phyloP scores from a whole-genome alignment of 2,888 invertebrate genomes.

The Harmothoe impar region DNA sequence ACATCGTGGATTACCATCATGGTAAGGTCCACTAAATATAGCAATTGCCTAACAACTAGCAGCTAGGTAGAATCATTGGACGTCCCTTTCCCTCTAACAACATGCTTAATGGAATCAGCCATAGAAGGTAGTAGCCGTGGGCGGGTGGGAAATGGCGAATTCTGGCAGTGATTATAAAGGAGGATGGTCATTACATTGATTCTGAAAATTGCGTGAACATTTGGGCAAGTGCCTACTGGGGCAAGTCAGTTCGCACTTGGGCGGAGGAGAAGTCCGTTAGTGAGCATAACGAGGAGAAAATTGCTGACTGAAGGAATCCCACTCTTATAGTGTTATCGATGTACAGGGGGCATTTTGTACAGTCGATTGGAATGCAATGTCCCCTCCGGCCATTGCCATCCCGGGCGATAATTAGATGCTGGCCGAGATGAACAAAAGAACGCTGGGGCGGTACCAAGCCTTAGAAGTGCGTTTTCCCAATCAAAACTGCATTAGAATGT shows the following conservation, averaged over 20 bases:
- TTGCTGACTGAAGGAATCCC: conserved; percentile 1
- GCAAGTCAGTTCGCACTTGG: neutral
- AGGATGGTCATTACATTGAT: conserved; percentile 35
- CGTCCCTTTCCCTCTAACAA: neutral
- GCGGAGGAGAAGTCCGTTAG: neutral
- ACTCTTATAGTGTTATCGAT: conserved; percentile 25
- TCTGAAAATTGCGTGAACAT: neutral
- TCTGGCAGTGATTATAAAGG: conserved; percentile 24
- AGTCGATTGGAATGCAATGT: conserved; percentile 35
- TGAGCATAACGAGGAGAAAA: neutral
- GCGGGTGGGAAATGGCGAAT: conserved; percentile 24
- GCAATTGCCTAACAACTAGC: neutral
- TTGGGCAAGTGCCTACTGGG: neutral
- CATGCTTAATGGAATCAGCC: neutral
- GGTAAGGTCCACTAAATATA: no score
- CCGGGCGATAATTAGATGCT: conserved; percentile 12
- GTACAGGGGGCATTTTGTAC: neutral
- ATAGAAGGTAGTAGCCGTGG: neutral
- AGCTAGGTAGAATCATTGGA: neutral
- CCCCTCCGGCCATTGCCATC: neutral
- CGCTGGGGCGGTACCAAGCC: neutral
- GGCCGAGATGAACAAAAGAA: neutral
- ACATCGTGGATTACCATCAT: no score
- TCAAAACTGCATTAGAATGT: conserved; percentile 48
- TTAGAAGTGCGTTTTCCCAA: conserved; percentile 50